A percentile compares a stretch with the other conserved stretches of the same genome.
These are phyloP conservation scores for Oreortyx pictus DNA, from an alignment of 2,797 vertebrate species.

Conservation along the genomic window DNA sequence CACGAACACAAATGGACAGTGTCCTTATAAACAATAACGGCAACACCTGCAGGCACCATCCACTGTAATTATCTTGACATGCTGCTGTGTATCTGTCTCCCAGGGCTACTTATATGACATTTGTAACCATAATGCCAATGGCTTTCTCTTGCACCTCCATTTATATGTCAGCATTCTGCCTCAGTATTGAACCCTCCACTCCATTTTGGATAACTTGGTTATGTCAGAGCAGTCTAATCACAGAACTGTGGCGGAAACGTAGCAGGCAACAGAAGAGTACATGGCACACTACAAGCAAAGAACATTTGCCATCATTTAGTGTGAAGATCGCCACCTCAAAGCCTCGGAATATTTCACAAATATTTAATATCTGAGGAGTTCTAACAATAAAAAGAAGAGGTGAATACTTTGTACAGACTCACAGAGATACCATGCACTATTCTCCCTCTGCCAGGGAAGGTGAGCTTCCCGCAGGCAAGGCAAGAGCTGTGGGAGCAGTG, in stretches of 20 bases:
- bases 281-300: not conserved
- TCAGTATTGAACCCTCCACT: not conserved
- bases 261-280: not conserved
- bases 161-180: rapidly evolving
- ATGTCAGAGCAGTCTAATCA: not conserved
- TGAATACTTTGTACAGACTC: not conserved
- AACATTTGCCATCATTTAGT: not conserved
- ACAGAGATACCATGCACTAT: rapidly evolving
- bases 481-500: not conserved
- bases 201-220: rapidly evolving
- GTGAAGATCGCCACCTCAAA: not conserved
- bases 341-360: not conserved
- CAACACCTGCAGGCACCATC: not conserved
- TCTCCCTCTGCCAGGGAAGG: not conserved
- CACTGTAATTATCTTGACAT: not conserved
- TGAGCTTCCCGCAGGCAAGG: rapidly evolving
- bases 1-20: conserved; percentile 25
- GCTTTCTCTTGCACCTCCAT: not conserved
- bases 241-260: not conserved
- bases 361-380: not conserved
- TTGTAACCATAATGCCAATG: not conserved
- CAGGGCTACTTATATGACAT: not conserved
- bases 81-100: not conserved
- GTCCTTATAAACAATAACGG: conserved; percentile 25
- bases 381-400: not conserved